phyloP scores from a whole-genome alignment of 2,797 vertebrate genomes.

The Pyrocephalus nanus region DNA sequence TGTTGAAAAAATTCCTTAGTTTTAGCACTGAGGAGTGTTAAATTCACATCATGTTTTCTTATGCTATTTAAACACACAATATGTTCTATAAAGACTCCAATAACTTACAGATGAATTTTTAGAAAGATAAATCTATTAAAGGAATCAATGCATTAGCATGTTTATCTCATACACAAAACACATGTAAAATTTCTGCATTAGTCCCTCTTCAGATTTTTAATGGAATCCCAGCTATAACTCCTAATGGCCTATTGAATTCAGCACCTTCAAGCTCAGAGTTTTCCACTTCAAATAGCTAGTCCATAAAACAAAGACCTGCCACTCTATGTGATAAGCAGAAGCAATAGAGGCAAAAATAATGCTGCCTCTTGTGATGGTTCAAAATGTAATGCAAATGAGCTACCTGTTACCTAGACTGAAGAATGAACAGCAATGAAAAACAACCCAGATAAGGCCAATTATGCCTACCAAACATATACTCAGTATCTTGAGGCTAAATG shows the following conservation, averaged over 20 bases:
- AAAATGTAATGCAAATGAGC: not conserved
- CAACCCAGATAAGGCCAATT: not conserved
- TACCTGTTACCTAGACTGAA: not conserved
- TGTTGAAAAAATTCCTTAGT: not conserved
- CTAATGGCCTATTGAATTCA: not conserved
- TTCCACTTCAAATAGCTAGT: not conserved
- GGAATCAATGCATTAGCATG: not conserved
- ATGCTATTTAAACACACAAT: not conserved
- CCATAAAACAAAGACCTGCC: not conserved
- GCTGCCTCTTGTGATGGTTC: not conserved
- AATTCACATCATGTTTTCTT: not conserved
- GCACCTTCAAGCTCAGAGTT: not conserved
- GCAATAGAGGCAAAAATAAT: not conserved
- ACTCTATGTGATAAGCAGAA: not conserved
- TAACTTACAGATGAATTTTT: not conserved
- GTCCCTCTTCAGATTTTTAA: not conserved
- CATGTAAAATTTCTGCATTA: not conserved
- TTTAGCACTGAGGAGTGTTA: not conserved
- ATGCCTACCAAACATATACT: not conserved
- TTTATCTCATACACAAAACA: not conserved
- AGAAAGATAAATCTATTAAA: not conserved
- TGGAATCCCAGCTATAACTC: not conserved
- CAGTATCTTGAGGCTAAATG: not conserved
- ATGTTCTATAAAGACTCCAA: not conserved
- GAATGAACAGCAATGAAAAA: not conserved